phyloP scores from a whole-genome alignment of 2,113 vertebrate species.

The Saguinus midas region DNA sequence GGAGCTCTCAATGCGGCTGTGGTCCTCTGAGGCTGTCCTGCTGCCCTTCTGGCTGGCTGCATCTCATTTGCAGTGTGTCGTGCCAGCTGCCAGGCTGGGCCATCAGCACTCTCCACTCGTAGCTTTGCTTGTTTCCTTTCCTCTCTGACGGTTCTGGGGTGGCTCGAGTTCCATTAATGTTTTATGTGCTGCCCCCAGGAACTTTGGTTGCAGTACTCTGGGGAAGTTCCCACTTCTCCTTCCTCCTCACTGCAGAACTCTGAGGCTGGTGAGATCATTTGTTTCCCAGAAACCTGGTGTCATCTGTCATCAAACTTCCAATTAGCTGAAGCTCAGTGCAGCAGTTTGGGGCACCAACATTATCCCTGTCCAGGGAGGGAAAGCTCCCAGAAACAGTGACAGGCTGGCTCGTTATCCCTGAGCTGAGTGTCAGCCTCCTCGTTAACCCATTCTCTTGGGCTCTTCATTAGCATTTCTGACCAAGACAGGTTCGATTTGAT shows the following conservation, averaged over 20 bases:
- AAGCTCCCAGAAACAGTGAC: neutral
- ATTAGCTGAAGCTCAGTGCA: slow-evolving; percentile 80
- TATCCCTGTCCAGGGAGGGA: slow-evolving; percentile 52
- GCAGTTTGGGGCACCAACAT: slow-evolving; percentile 68
- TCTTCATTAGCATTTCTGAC: slow-evolving; percentile 40
- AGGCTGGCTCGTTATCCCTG: slow-evolving; percentile 41
- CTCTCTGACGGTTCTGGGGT: slow-evolving; percentile 66
- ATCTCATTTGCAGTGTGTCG: neutral
- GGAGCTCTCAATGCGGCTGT: neutral
- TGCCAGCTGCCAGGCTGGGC: slow-evolving; percentile 43
- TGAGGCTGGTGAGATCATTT: slow-evolving; percentile 78
- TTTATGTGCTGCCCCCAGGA: slow-evolving; percentile 78
- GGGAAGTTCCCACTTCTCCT: slow-evolving; percentile 46
- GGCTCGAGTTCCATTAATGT: slow-evolving; percentile 78
- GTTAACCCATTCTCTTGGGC: slow-evolving; percentile 51
- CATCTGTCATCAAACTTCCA: slow-evolving; percentile 81
- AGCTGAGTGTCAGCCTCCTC: slow-evolving; percentile 30
- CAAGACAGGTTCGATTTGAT: neutral
- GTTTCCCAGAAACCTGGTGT: slow-evolving; percentile 81
- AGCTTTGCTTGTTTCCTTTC: slow-evolving; percentile 63
- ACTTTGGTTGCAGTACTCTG: slow-evolving; percentile 76
- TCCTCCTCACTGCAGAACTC: slow-evolving; percentile 70
- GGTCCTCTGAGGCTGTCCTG: neutral
- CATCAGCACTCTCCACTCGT: slow-evolving; percentile 51
- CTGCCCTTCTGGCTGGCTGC: neutral